Evolutionary conservation across 1,140 invertebrate genomes (phyloP), one percentile per base, ranked within the genome.

Genomic region (Drosophila micromelanica): DNA sequence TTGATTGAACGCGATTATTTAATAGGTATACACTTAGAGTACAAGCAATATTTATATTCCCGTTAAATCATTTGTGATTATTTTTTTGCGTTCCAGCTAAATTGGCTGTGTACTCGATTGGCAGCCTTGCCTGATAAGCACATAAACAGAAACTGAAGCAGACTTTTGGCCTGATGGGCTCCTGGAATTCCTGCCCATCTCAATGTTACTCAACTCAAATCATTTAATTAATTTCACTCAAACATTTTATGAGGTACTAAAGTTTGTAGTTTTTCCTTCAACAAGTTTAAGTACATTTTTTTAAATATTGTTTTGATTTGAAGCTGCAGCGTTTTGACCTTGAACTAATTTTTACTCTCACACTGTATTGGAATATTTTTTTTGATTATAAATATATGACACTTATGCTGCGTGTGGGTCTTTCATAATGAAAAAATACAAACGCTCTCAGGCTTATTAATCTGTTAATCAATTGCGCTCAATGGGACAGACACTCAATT

Each of bases 381-480:
- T 7, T 45, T 17, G 17, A 57, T 77, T 67, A 86, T 86, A 76
- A 82, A 64, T 35, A 64, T 35, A 67, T 73, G 72, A 61, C 63
- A 76, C 68, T 79, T 89, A 82, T 89, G 81, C 55, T 86, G 59
- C 40, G 65, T 64, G 12, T 20, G 37, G 32, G 37, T 30, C 43
- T 62, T 55, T 68, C 46, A 40, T 43, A 57, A 67, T 65, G 46
- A 73, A 42, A 71, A 67, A 52, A 67, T 1, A 20, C 1, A 20
- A 20, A 64, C 35, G 15, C 46, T 64, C 51, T 45, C 17, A 56
- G 15, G 8, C 65, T 80, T 55, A 56, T 76, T 87, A 89, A 89
- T 87, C 82, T 76, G 46, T 82, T 86, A 86, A 86, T 86, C 82
- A 67, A 78, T 76, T 78, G 71, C 59, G 79, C 82, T 87, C 82